Conservation (phyloP, 2,113 vertebrate species). For the Apteryx mantelli region DNA sequence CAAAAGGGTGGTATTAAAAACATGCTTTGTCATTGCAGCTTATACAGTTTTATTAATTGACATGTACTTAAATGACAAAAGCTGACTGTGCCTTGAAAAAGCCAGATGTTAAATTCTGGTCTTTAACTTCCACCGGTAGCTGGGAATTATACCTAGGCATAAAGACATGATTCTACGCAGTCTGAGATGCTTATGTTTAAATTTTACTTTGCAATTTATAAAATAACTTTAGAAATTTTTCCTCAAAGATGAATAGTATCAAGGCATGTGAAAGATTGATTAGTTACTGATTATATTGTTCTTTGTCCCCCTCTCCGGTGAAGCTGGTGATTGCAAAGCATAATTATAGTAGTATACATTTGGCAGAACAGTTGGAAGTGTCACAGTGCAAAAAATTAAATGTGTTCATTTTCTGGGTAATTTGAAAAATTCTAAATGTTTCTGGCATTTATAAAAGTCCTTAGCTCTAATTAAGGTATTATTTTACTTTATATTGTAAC, state of each 20-base stretch:
- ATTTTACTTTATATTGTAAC: slow-evolving; percentile 52
- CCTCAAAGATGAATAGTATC: slow-evolving; percentile 33
- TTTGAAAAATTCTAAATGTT: slow-evolving; percentile 47
- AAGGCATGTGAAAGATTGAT: slow-evolving; percentile 50
- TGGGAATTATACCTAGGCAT: neutral
- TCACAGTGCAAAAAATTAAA: slow-evolving; percentile 68
- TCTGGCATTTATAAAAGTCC: slow-evolving; percentile 58
- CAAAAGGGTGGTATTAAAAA: neutral
- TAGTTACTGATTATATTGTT: slow-evolving; percentile 64
- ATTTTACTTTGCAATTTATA: neutral
- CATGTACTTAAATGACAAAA: neutral
- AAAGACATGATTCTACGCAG: neutral
- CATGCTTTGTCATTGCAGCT: neutral
- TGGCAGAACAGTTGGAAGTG: slow-evolving; percentile 72
- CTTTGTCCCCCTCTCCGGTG: slow-evolving; percentile 58
- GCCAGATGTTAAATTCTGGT: neutral
- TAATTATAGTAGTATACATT: slow-evolving; percentile 66
- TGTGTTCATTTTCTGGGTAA: slow-evolving; percentile 67
- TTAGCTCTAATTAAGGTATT: slow-evolving; percentile 67
- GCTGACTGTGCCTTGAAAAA: neutral
- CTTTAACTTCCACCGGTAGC: neutral
- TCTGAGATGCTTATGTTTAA: slow-evolving; percentile 1
- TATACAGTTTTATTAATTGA: neutral
- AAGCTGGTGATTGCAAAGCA: slow-evolving; percentile 50
- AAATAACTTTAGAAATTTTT: slow-evolving; percentile 4